Evolutionary conservation across 2,113 vertebrate species (phyloP), one percentile per base, ranked within the genome.

Genomic region (Sinocyclocheilus maitianheensis): DNA sequence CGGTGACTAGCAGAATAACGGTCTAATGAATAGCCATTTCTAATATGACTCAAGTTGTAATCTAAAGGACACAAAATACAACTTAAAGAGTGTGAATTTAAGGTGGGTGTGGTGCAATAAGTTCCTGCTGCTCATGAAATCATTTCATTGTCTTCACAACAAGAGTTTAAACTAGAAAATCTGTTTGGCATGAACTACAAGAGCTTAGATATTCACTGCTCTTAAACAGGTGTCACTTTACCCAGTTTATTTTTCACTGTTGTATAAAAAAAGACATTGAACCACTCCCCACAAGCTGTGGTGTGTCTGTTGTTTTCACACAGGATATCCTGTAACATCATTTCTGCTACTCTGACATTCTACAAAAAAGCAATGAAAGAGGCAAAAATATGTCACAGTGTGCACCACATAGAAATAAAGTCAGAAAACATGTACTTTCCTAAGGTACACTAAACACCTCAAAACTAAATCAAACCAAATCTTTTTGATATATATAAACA

Each of bases 241-340:
- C 46, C 16, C 16, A 63, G 78, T 77, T 48, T 7, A 77, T 9
- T 67, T 77, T 71, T 87, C 11, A 3, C 20, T 63, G 12, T 48
- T 65, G 40, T 62, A 86, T 72, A 86, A 24, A 84, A 77, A 87
- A 46, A 85, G 75, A 79, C 58, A 53, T 22, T 51, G 16, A 85
- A 26, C 34, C 63, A 63, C 16, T 13, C 30, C 55, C n/a, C 3
- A 26, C 48, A 55, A 22, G 77, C 58, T 75, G 81, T 24, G 53
- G 84, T 60, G 69, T 67, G 55, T 63, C 16, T 79, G 58, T 77
- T 83, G 58, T 77, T 83, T 84, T 88, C 81, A 86, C 81, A 83
- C 89, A 90, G 89, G 89, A 90, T 79, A 88, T 90, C 89, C 89
- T 88, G 87, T 90, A 85, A 81, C 81, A 86, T 75, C 78, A 78